Evolutionary conservation across 2,888 invertebrate species (phyloP).

Genomic region (Carabus problematicus): DNA sequence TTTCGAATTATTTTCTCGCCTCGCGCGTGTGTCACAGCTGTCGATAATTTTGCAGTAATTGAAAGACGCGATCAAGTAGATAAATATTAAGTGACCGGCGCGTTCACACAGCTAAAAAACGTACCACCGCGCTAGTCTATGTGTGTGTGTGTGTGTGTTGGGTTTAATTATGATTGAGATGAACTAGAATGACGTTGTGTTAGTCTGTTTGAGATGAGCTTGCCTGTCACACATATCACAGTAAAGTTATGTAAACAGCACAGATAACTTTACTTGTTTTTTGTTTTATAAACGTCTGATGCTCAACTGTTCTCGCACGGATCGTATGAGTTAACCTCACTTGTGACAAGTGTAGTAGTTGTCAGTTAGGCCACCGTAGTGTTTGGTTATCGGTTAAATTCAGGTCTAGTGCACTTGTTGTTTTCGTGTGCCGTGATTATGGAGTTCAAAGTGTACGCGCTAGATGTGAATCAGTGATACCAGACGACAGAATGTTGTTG

Average conservation of each 20-base stretch:
- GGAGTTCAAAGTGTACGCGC: constrained; percentile 38
- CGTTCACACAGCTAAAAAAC: constrained; percentile 14
- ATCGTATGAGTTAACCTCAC: constrained; percentile 12
- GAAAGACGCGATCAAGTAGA: not conserved
- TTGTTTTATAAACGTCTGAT: constrained; percentile 21
- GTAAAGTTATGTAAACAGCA: too few relatives aligned
- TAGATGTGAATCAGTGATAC: constrained; percentile 30
- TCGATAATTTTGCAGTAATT: constrained; percentile 22
- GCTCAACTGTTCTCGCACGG: constrained; percentile 26
- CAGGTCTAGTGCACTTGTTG: not conserved
- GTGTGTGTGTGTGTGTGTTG: constrained; percentile 4
- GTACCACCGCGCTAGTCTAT: not conserved
- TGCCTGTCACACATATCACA: constrained; percentile 19
- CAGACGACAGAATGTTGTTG: constrained; percentile 1
- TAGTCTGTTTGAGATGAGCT: constrained; percentile 24
- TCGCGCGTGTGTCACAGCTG: not conserved
- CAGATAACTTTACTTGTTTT: not conserved
- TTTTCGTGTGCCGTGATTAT: constrained; percentile 22
- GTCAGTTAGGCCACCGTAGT: not conserved
- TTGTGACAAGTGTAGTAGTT: constrained; percentile 4
- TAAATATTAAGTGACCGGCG: constrained; percentile 10
- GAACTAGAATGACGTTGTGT: constrained; percentile 24
- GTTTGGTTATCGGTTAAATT: not conserved
- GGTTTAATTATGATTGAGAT: constrained; percentile 29
- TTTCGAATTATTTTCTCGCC: not conserved